Conservation (phyloP, 2,888 invertebrate species). For the Keiferia lycopersicella region DNA sequence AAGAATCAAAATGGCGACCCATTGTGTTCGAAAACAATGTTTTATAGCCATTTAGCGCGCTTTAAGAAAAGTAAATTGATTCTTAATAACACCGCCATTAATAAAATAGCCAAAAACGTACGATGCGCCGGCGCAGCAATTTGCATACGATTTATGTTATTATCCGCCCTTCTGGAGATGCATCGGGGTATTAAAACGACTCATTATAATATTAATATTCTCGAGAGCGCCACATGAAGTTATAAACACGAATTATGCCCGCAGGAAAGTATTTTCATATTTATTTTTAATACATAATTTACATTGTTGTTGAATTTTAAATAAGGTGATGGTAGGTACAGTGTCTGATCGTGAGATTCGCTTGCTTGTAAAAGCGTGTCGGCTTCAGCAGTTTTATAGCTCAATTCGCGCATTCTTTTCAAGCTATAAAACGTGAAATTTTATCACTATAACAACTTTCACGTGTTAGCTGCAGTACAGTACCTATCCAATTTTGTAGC, state of each 20-base stretch:
- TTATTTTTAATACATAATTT: slow-evolving; percentile 2
- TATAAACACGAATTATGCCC: slow-evolving; percentile 39
- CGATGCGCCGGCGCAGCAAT: slow-evolving; percentile 48
- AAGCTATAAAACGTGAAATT: slow-evolving; percentile 8
- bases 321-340: background rate
- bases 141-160: slow-evolving; percentile 62
- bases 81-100: slow-evolving; percentile 68
- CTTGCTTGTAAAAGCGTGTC: slow-evolving; percentile 16
- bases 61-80: slow-evolving; percentile 67
- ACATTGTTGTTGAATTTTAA: slow-evolving; percentile 15
- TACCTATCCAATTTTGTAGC: too few relatives aligned
- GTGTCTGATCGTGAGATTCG: background rate
- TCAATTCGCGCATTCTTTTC: slow-evolving; percentile 14
- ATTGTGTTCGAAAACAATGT: slow-evolving; percentile 45
- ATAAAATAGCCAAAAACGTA: slow-evolving; percentile 62
- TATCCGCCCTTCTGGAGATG: slow-evolving; percentile 39
- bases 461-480: background rate
- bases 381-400: slow-evolving; percentile 12
- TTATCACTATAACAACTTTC: background rate
- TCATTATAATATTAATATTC: slow-evolving; percentile 42
- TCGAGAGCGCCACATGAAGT: slow-evolving; percentile 37
- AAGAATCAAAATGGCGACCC: slow-evolving; percentile 44
- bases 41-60: slow-evolving; percentile 43
- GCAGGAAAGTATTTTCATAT: slow-evolving; percentile 9
- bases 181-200: slow-evolving; percentile 34